Base-by-base conservation (phyloP, 2,113 vertebrate species). In the Equus quagga region DNA sequence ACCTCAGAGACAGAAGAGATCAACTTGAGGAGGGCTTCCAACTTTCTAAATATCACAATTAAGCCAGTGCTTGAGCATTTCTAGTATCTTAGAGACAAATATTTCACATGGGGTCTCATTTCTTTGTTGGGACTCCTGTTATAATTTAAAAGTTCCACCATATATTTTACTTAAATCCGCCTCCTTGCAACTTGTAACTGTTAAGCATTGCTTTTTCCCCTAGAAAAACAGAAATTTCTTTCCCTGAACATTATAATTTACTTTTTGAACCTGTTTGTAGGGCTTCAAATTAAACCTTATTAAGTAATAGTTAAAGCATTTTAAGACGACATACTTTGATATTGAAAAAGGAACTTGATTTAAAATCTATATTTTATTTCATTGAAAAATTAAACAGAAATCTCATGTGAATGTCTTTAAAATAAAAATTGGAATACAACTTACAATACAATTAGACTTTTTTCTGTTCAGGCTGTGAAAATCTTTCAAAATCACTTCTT, bases 361-460 rank as follows among this genome's bases (percentile, higher is more conserved):
- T 70, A 70, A 80, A 86, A 19, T 54, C 62, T 73, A 1, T n/a
- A 76, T 92, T 91, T 91, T 84, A 58, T 60, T 80, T 81, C 51
- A 83, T 23, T 81, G 14, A 88, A 83, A 95, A 94, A n/a, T 90
- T 44, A 96, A 86, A 82, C 33, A 69, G 28, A 26, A 80, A 69
- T 86, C 36, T 86, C 44, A 81, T 44, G 18, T 65, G 51, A 85
- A 46, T 70, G 18, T 23, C 26, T 79, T 96, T 94, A 76, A 58
- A 86, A 41, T 41, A 41, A 83, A 93, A 82, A 62, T 62, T 54
- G 44, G 65, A 80, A 86, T 64, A 17, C 10, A 81, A 23, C 36
- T 92, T 64, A 44, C 28, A 89, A 64, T 69, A 78, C 94, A 90
- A 49, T 82, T 36, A 78, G 46, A 36, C 31, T 58, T 69, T 69